phyloP scores from a whole-genome alignment of 1,140 invertebrate species.

The Heliothis subflexa region DNA sequence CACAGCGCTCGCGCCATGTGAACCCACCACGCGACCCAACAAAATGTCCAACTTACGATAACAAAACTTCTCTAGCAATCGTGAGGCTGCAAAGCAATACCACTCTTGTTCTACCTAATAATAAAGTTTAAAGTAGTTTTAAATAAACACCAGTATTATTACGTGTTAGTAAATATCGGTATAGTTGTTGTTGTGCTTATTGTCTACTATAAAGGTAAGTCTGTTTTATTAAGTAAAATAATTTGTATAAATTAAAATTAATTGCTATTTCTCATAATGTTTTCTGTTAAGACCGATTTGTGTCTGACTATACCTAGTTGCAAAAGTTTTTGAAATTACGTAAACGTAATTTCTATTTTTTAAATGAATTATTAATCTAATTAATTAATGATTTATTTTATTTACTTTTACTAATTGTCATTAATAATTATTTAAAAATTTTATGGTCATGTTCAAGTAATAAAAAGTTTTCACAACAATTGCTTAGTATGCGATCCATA shows the following conservation, averaged over 20 bases:
- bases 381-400: too few species aligned
- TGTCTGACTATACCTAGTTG: background rate
- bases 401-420: too few species aligned
- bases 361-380: too few species aligned
- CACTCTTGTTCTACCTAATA: slow-evolving; percentile 43
- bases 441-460: too few species aligned
- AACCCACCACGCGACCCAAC: slow-evolving; percentile 56
- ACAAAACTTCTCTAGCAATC: slow-evolving; percentile 48
- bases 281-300: too few species aligned
- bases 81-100: slow-evolving; percentile 69
- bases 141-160: slow-evolving; percentile 41
- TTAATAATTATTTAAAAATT: too few species aligned
- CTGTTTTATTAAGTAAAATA: slow-evolving; percentile 4
- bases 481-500: too few species aligned
- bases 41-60: slow-evolving; percentile 58
- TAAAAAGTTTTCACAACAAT: too few species aligned
- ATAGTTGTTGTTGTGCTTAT: slow-evolving; percentile 43
- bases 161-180: slow-evolving; percentile 32
- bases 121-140: slow-evolving; percentile 57
- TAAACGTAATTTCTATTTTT: too few species aligned
- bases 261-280: too few species aligned
- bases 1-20: slow-evolving; percentile 61
- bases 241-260: too few species aligned
- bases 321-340: background rate
- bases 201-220: slow-evolving; percentile 49